Evolutionary conservation across 1,140 invertebrate species (phyloP), one percentile per base, ranked within the genome.

Genomic region (Eufriesea mexicana): DNA sequence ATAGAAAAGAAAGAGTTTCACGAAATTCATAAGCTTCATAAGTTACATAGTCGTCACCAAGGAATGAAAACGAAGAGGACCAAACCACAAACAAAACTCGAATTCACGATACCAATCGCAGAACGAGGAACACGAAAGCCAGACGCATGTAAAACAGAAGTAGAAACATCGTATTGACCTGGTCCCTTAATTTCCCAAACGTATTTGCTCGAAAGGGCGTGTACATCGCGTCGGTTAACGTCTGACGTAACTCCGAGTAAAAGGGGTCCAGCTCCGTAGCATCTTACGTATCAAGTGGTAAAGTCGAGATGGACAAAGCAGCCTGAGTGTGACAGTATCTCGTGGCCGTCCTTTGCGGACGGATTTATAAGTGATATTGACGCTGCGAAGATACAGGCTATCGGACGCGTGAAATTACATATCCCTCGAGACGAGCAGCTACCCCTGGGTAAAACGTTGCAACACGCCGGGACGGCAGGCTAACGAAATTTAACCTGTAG

Each of bases 391-490:
- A 71, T 45, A 71, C 61, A 59, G 64, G 47, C 23, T 67, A 83
- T 78, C 54, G 76, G 51, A 70, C 59, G n/a, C 87, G 85, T 89
- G 88, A 89, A 91, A 90, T 90, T 91, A 88, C 82, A 90, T 85
- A 88, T 88, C 86, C 87, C 84, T 28, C 23, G 64, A 35, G 82
- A 79, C 59, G 14, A 25, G 45, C 45, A 72, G 61, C 76, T 55
- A n/a, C 18, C 54, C 51, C 67, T 59, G 47, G 62, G 59, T 23
- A 49, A 45, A 51, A 71, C 47, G 64, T n/a, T 20, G 57, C 14
- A 49, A 62, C 47, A 72, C n/a, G 12, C 67, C 59, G 67, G 54
- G 72, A 42, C 59, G 35, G 25, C 20, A 47, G 47, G 14, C 51
- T 70, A 55, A 76, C 55, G 70, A 73, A 83, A 67, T 82, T 79